Evolutionary conservation across 1,140 invertebrate genomes (phyloP).

Genomic region (Cyclargus thomasi): DNA sequence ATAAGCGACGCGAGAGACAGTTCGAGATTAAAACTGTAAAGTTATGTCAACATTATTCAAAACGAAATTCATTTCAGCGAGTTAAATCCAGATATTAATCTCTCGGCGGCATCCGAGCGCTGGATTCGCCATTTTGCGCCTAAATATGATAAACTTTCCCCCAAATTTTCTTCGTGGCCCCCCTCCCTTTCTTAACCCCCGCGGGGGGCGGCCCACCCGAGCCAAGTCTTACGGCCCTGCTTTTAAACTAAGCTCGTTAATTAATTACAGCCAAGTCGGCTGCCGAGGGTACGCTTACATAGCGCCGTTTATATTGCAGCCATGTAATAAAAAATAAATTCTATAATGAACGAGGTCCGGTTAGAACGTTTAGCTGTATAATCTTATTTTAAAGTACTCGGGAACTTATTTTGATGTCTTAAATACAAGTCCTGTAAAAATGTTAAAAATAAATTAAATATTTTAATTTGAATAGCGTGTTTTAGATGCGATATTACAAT

Average conservation of each 20-base stretch:
- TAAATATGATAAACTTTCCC: conserved; percentile 76
- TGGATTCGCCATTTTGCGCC: conserved; percentile 75
- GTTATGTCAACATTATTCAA: conserved; percentile 62
- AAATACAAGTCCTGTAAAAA: background rate
- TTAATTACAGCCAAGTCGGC: conserved; percentile 73
- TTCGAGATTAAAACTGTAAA: conserved; percentile 52
- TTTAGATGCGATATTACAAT: background rate
- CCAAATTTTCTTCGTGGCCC: conserved; percentile 64
- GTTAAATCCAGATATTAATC: conserved; percentile 74
- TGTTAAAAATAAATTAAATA: conserved; percentile 2
- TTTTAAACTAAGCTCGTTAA: conserved; percentile 76
- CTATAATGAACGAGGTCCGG: background rate
- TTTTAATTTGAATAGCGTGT: background rate
- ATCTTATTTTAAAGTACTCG: conserved; percentile 9
- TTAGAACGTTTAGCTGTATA: background rate
- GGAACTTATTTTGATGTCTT: background rate
- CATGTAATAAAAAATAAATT: conserved; percentile 19
- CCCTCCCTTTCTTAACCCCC: conserved; percentile 51
- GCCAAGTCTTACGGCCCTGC: conserved; percentile 71
- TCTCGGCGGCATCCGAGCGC: conserved; percentile 65
- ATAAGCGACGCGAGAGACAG: conserved; percentile 28
- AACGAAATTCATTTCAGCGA: conserved; percentile 66
- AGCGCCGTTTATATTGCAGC: conserved; percentile 63
- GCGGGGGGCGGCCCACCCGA: conserved; percentile 44
- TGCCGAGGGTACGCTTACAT: conserved; percentile 64